Conservation (phyloP, 2,797 vertebrate species). For the Pelodytes ibericus region DNA sequence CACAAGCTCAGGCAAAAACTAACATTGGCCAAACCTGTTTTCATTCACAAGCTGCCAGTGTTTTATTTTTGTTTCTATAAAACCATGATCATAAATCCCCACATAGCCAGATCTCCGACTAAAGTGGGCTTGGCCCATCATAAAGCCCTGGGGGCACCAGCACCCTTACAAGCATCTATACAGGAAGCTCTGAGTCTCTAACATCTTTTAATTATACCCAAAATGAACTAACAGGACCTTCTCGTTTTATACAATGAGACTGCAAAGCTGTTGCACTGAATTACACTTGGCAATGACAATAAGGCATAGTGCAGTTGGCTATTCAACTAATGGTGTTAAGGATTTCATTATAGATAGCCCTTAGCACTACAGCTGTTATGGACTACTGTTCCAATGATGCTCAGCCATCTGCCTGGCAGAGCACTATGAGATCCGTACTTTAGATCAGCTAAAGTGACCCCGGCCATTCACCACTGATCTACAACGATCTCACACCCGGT, state of each 20-base stretch:
- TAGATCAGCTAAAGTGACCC: neutral
- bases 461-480: too few relatives aligned
- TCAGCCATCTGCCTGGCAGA: too few relatives aligned
- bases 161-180: constrained; percentile 16
- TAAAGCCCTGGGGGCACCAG: constrained; percentile 21
- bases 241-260: neutral
- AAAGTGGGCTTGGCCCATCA: constrained; percentile 32
- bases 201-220: constrained; percentile 37
- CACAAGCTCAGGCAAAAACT: constrained; percentile 50
- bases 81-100: constrained; percentile 28
- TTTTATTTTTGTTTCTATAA: constrained; percentile 40
- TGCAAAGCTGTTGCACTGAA: neutral
- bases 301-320: neutral
- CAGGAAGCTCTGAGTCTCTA: constrained; percentile 36
- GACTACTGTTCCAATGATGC: too few relatives aligned
- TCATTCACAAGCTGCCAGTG: constrained; percentile 50
- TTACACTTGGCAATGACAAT: neutral
- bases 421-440: too few relatives aligned
- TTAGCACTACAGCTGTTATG: too few relatives aligned
- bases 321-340: neutral
- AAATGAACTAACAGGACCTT: neutral
- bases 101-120: constrained; percentile 21
- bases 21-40: constrained; percentile 43
- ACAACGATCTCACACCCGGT: too few relatives aligned
- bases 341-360: too few relatives aligned